phyloP scores from a whole-genome alignment of 2,797 vertebrate genomes.

The Myiothlypis coronata region DNA sequence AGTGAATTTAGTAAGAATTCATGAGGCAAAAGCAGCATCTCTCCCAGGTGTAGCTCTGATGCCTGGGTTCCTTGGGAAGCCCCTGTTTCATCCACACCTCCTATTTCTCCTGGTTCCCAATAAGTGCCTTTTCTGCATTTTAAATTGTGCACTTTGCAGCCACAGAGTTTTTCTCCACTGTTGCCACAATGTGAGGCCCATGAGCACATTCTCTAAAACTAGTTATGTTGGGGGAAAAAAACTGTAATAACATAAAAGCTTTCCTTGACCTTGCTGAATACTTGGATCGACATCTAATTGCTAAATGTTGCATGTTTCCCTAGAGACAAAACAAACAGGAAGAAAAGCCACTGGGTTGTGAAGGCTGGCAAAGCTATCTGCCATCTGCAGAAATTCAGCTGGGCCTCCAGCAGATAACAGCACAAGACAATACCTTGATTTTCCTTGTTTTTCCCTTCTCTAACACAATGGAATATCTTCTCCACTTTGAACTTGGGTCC shows the following conservation, averaged over 20 bases:
- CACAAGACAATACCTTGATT: conserved; percentile 20
- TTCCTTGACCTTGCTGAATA: conserved; percentile 43
- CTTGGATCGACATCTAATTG: conserved; percentile 31
- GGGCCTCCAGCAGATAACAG: conserved; percentile 37
- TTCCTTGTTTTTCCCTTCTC: background rate
- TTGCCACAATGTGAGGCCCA: background rate
- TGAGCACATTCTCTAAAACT: background rate
- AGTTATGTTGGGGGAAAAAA: background rate
- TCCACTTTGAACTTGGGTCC: background rate
- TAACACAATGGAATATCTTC: background rate
- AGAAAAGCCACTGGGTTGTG: conserved; percentile 17
- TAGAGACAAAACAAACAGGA: conserved; percentile 22
- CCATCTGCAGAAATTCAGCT: conserved; percentile 61
- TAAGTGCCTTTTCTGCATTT: background rate
- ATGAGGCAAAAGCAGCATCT: background rate
- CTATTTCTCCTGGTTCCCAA: background rate
- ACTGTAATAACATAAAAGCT: background rate
- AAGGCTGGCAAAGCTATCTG: conserved; percentile 56
- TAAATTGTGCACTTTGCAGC: background rate
- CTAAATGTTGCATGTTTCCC: conserved; percentile 5
- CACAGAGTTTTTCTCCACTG: background rate
- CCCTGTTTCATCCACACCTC: background rate
- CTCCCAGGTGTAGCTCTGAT: background rate
- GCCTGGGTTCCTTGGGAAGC: background rate
- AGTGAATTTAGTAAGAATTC: background rate